phyloP scores from a whole-genome alignment of 2,888 invertebrate genomes.

The Punctoribates punctum region DNA sequence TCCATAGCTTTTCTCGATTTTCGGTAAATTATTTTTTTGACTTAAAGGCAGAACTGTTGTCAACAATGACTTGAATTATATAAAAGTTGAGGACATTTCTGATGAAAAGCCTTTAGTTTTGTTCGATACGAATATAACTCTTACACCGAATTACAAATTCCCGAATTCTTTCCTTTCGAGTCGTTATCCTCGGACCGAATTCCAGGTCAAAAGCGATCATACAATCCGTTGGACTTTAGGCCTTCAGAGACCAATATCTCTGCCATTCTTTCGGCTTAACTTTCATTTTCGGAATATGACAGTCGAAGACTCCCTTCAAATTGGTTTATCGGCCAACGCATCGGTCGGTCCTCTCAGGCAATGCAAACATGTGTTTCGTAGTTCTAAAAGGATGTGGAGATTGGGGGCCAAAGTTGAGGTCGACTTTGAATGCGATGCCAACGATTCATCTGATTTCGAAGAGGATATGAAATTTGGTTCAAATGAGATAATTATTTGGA shows the following conservation, averaged over 20 bases:
- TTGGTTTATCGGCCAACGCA: neutral
- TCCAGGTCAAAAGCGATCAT: neutral
- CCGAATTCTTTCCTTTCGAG: constrained; percentile 27
- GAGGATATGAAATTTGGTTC: neutral
- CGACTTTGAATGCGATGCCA: constrained; percentile 19
- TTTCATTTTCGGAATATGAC: constrained; percentile 11
- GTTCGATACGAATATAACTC: neutral
- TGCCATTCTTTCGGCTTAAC: constrained; percentile 22
- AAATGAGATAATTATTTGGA: neutral
- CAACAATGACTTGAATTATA: constrained; percentile 21
- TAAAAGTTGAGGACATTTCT: constrained; percentile 13
- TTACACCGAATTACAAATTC: constrained; percentile 6
- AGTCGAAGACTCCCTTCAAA: neutral
- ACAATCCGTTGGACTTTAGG: constrained; percentile 11
- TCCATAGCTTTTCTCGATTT: neutral
- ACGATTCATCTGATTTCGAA: neutral
- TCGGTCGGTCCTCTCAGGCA: neutral
- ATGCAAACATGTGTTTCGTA: neutral
- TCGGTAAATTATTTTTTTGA: neutral
- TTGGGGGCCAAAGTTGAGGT: neutral
- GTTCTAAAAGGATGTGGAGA: constrained; percentile 6
- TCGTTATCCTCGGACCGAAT: neutral
- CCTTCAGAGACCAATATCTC: neutral
- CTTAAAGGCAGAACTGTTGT: constrained; percentile 12
- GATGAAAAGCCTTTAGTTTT: neutral